Evolutionary conservation across 2,113 vertebrate genomes (phyloP), one percentile per base, ranked within the genome.

Genomic region (Rostratula benghalensis): DNA sequence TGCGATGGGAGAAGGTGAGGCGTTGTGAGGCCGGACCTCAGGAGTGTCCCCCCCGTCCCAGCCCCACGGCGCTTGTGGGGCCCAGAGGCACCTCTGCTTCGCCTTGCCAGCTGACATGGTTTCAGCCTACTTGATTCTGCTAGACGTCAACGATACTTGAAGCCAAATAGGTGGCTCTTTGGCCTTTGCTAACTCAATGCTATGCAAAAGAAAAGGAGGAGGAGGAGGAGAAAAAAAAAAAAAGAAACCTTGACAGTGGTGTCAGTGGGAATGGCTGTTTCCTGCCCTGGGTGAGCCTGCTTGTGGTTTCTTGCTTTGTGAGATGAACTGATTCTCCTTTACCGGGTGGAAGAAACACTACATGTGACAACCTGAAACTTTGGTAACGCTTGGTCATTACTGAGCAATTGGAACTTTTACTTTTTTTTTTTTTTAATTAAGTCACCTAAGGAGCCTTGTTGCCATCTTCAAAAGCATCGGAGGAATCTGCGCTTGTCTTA

Each of bases 171-270:
- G 39, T 37, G 82, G 48, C 89, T 77, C 60, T 89, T 81, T 73
- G 83, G 95, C 94, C 94, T 92, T 83, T 7, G 76, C 79, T 50
- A 79, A 92, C 89, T 83, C 91, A 92, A 96, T 97, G 95, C 96
- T 97, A 96, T 97, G 97, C 97, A 93, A 95, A 95, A 90, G 89
- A 96, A 97, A 96, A 96, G 93, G 83, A 97, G 94, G 57, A 94
- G 54, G n/a, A 53, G 93, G 83, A 97, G 94, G 57, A 94, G 54
- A 43, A 53, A 64, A 74, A 94, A 96, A 89, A 95, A 68, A 85
- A 93, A 92, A 76, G 89, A 76, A 96, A 63, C 37, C 89, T 64
- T 65, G 81, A 67, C 79, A 37, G 24, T 53, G 65, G 43, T 63
- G 43, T 64, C 33, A 24, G 83, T 71, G 67, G 75, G 94, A 83